Base-by-base conservation (phyloP, 2,888 invertebrate species). In the Dermolepida albohirtum region DNA sequence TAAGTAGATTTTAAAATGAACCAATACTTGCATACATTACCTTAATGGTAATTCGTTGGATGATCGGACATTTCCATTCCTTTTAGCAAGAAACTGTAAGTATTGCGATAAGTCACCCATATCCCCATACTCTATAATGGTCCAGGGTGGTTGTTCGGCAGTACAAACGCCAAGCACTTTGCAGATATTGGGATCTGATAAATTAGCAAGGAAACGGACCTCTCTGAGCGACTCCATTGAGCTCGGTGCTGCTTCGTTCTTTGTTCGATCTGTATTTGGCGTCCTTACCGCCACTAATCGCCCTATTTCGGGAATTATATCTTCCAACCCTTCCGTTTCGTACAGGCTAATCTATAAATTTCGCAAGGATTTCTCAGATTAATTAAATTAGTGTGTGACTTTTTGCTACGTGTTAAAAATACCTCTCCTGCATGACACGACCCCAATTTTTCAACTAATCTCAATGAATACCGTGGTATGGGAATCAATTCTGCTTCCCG, bases 91-190 rank as follows among this genome's bases (percentile, higher is more conserved):
- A 74, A 82, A 83, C 77, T 87, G 86, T 69, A 88, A 82, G 82
- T 90, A 90, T 80, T 91, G 90, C 75, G 89, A 88, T 70, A 92
- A 86, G 82, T 92, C 92, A 8, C 92, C 92, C 78, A 90, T 88
- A 76, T 90, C 90, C 80, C 90, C 89, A 82, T 91, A 91, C 82
- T 92, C 92, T 74, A 90, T 87, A 63, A 92, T 87, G 76, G 90
- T 89, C 86, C 90, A 89, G 64, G 89, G 87, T 0, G 90, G 89
- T 72, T 88, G 87, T 74, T 87, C 87, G 22, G 83, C 81, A 5
- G 87, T 86, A 70, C 83, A 83, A 65, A 90, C 86, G 59, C 87
- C 90, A 71, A 92, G 82, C 66, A 91, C 84, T 72, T 88, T 85
- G 63, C 89, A 89, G 69, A 92, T 85, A 81, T 90, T 90, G 17